phyloP scores from a whole-genome alignment of 2,113 vertebrate genomes.

The Morone chrysops region DNA sequence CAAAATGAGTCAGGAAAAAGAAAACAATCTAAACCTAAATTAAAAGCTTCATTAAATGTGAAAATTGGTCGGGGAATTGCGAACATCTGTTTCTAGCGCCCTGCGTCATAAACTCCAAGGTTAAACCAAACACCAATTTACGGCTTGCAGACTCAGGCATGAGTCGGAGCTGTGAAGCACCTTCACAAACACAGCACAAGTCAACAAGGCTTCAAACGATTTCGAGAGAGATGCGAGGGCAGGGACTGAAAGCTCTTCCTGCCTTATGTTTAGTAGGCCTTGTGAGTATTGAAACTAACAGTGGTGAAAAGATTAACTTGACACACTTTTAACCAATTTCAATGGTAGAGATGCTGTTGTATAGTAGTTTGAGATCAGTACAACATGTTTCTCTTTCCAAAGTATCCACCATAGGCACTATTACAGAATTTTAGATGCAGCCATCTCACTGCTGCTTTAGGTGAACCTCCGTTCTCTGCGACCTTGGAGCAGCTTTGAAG shows the following conservation, averaged over 20 bases:
- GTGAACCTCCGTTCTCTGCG: constrained; percentile 27
- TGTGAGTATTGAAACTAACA: constrained; percentile 13
- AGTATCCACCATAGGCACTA: constrained; percentile 1
- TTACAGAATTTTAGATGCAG: neutral
- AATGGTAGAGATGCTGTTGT: constrained; percentile 23
- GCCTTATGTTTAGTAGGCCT: constrained; percentile 41
- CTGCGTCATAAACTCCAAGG: constrained; percentile 82
- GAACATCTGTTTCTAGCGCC: constrained; percentile 83
- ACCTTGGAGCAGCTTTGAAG: constrained; percentile 78
- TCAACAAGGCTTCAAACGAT: constrained; percentile 68
- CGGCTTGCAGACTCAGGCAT: constrained; percentile 54
- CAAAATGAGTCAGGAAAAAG: constrained; percentile 71
- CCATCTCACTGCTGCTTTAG: constrained; percentile 1
- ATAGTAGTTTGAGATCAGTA: constrained; percentile 37
- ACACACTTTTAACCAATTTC: constrained; percentile 40
- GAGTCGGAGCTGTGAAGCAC: constrained; percentile 47
- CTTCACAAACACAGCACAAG: constrained; percentile 51
- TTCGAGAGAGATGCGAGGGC: constrained; percentile 42
- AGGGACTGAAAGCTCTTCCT: constrained; percentile 51
- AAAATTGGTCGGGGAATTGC: constrained; percentile 85
- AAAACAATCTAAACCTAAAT: constrained; percentile 84
- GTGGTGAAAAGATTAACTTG: constrained; percentile 45
- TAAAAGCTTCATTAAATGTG: constrained; percentile 87
- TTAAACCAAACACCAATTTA: constrained; percentile 83
- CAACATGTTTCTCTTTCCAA: constrained; percentile 10